phyloP scores from a whole-genome alignment of 2,888 invertebrate genomes.

The Mechanitis messenoides region DNA sequence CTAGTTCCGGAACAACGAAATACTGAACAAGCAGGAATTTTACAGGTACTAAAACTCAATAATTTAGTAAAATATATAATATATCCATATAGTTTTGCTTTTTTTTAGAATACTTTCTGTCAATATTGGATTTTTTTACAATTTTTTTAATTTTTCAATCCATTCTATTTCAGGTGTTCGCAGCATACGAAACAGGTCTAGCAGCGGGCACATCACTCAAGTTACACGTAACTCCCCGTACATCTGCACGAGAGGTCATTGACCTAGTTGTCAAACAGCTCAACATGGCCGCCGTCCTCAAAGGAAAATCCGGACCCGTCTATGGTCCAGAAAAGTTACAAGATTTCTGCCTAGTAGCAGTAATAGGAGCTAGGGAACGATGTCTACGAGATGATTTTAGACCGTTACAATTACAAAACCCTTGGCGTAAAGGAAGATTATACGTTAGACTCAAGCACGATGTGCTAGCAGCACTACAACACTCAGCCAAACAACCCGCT shows the following conservation, averaged over 20 bases:
- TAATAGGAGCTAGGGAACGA: constrained; percentile 95
- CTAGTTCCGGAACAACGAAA: constrained; percentile 42
- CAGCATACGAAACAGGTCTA: constrained; percentile 96
- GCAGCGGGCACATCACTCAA: constrained; percentile 95
- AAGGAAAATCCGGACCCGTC: constrained; percentile 89
- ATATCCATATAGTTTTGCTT: not conserved
- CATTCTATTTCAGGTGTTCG: constrained; percentile 85
- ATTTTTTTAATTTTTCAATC: not conserved
- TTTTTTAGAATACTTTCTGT: not conserved
- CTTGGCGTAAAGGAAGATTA: constrained; percentile 95
- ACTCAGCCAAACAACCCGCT: constrained; percentile 88
- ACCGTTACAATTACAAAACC: constrained; percentile 94
- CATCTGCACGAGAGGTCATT: constrained; percentile 96
- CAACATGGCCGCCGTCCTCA: constrained; percentile 93
- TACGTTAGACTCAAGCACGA: constrained; percentile 95
- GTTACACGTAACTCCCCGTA: constrained; percentile 93
- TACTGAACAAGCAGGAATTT: constrained; percentile 73
- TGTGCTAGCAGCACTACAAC: constrained; percentile 90
- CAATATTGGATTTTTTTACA: not conserved
- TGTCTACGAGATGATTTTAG: constrained; percentile 96
- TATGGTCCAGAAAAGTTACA: constrained; percentile 88
- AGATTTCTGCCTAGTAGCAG: constrained; percentile 96
- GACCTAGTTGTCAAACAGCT: constrained; percentile 96
- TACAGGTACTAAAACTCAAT: constrained; percentile 72
- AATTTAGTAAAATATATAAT: no score